A percentile compares a stretch with the other conserved stretches of the same genome.
phyloP scores from a whole-genome alignment of 2,888 invertebrate genomes.

The Prosapia bicincta region DNA sequence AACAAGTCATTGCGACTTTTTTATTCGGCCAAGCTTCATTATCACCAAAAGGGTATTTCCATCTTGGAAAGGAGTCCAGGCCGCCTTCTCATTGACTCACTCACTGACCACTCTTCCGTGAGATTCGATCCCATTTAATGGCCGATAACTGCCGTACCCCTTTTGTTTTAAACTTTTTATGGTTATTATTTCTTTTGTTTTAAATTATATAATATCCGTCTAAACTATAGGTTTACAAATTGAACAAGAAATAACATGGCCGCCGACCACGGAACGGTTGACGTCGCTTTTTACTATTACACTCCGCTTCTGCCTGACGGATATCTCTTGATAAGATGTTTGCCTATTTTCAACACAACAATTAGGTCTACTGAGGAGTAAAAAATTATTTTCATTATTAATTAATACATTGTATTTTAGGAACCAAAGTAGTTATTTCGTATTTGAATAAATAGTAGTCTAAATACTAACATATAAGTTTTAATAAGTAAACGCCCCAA shows the following conservation, averaged over 20 bases:
- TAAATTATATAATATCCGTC: constrained; percentile 26
- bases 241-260: constrained; percentile 17
- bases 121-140: constrained; percentile 26
- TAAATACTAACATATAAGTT: no score
- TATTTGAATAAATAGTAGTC: no score
- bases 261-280: not conserved
- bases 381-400: no score
- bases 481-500: no score
- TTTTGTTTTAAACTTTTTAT: constrained; percentile 25
- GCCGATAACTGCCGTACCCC: constrained; percentile 5
- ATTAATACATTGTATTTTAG: no score
- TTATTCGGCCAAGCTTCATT: not conserved
- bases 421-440: no score
- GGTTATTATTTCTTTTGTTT: constrained; percentile 28
- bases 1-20: not conserved
- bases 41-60: not conserved
- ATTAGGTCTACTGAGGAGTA: no score
- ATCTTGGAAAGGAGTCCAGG: not conserved
- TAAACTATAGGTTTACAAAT: constrained; percentile 25
- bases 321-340: not conserved
- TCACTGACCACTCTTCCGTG: constrained; percentile 12
- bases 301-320: not conserved
- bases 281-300: not conserved
- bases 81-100: not conserved
- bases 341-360: no score